Base-by-base conservation (phyloP, 2,113 vertebrate species). In the Holacanthus passer region DNA sequence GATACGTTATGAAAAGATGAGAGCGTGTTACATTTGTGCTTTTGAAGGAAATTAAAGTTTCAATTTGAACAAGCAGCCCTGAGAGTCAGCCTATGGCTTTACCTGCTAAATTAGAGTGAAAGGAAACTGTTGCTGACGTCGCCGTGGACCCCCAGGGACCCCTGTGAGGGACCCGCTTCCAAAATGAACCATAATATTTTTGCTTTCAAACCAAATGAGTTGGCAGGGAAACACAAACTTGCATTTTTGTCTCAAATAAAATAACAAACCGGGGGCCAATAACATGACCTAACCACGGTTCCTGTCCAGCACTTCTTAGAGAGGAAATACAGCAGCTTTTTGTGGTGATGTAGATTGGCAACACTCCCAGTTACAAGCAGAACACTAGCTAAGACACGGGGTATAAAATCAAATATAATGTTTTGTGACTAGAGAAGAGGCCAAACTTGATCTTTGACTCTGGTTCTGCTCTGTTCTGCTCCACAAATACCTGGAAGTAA, bases 121-220 rank as follows among this genome's bases (percentile, higher is more conserved):
- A 81, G 59, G 9, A 66, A 73, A 67, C 53, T 47, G 55, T 62
- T 62, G 53, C 37, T 71, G 56, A 74, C 70, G 50, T 52, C 65
- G 27, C 35, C 65, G 5, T 32, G 59, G 45, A 66, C 4, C 47
- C 17, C 13, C 12, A 31, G 45, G 52, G 41, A 55, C 17, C 12
- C 43, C 48, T 77, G 1, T 24, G 58, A 79, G 75, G 65, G 12
- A 73, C n/a, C 29, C 20, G 53, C 45, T 73, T 63, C 53, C 69
- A 69, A 58, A 77, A 43, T 37, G 3, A 77, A 68, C 43, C 24
- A 65, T 69, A 68, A 64, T 52, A 27, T 58, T 79, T n/a, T 69
- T 64, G 14, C 37, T 73, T 83, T 77, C 10, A 58, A 75, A 68
- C 48, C 5, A 70, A 70, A 83, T 53, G n/a, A 58, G 32, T 72